A percentile compares a stretch with the other conserved stretches of the same genome.
These are phyloP conservation scores for Aleiodes sp. DNA, from an alignment of 1,140 invertebrate species.

Conservation along the genomic window DNA sequence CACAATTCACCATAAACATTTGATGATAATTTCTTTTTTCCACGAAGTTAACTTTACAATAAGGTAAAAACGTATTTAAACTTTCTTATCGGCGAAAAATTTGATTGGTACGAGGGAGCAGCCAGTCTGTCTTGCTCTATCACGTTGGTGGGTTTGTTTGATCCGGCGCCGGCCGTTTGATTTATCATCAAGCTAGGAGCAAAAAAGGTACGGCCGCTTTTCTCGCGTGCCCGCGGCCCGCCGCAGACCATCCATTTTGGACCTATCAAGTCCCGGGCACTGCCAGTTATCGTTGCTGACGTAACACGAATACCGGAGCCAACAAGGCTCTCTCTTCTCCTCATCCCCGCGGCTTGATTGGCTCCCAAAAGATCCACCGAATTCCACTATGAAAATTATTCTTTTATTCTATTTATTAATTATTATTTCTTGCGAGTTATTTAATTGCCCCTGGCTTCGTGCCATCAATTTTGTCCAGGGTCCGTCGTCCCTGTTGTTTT, in stretches of 20 bases:
- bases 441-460: not conserved
- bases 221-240: constrained; percentile 36
- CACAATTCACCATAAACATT: not conserved
- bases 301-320: constrained; percentile 38
- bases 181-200: constrained; percentile 40
- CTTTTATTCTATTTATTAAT: not conserved
- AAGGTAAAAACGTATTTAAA: not conserved
- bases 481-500: no score
- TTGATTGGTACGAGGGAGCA: constrained; percentile 32
- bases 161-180: constrained; percentile 36
- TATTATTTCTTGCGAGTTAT: not conserved
- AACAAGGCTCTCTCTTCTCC: constrained; percentile 21
- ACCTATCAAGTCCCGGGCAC: constrained; percentile 37
- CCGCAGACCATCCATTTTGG: constrained; percentile 39
- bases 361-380: constrained; percentile 9
- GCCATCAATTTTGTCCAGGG: not conserved
- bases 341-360: not conserved
- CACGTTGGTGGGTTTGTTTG: constrained; percentile 26
- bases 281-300: constrained; percentile 40
- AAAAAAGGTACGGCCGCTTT: constrained; percentile 30
- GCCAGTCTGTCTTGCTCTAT: constrained; percentile 7
- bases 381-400: constrained; percentile 26
- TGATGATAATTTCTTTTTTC: constrained; percentile 1
- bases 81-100: constrained; percentile 24
- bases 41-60: not conserved